Percentiles rank a stretch among this genome's conserved stretches.
Evolutionary conservation across 2,113 vertebrate genomes (phyloP).

Genomic region (Laticauda laticaudata): DNA sequence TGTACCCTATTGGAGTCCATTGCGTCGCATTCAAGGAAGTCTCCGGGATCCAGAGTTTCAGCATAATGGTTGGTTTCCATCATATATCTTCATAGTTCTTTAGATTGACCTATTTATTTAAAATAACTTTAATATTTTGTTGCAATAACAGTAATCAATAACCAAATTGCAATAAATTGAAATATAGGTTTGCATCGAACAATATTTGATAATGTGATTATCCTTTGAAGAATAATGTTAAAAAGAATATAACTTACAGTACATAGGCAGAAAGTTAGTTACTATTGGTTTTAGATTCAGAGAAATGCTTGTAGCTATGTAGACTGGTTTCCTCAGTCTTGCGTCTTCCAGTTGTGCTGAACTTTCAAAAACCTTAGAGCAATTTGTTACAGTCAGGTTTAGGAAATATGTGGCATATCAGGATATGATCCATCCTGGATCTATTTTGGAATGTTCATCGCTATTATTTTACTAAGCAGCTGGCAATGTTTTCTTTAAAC

Average conservation of each 20-base stretch:
- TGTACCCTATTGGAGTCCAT: constrained; percentile 56
- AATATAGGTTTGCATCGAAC: neutral
- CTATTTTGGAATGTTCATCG: neutral
- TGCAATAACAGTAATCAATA: neutral
- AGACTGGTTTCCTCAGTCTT: too few species aligned
- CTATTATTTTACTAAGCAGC: neutral
- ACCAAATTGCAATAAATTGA: neutral
- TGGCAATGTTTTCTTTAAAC: neutral
- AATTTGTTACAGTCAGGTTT: neutral
- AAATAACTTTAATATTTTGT: neutral
- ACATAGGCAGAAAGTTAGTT: neutral
- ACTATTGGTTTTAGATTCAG: neutral
- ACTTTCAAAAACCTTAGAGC: neutral
- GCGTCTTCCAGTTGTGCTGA: neutral
- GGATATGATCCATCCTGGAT: neutral
- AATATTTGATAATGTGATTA: neutral
- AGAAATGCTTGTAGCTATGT: neutral
- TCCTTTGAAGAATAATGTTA: neutral
- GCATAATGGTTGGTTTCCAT: constrained; percentile 75
- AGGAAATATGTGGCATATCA: neutral
- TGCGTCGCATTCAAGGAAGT: constrained; percentile 77
- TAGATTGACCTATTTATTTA: neutral
- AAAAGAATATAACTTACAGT: neutral
- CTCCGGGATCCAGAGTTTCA: constrained; percentile 85
- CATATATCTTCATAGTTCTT: neutral